Conservation (phyloP, 1,140 invertebrate species). For the Pentalonia nigronervosa region DNA sequence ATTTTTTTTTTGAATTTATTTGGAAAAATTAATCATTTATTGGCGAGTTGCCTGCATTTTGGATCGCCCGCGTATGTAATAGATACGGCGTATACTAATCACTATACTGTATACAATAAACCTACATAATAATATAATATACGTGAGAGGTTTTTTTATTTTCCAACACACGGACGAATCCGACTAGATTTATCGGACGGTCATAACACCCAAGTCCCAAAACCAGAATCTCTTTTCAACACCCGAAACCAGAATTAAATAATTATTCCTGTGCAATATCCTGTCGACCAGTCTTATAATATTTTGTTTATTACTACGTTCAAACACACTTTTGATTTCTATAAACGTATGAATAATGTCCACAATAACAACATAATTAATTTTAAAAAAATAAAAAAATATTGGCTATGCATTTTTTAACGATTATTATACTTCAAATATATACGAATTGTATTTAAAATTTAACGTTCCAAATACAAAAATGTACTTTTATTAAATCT, state of each 20-base stretch:
- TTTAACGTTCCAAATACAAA: background rate
- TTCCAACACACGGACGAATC: background rate
- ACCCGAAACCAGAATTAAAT: background rate
- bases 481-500: background rate
- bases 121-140: background rate
- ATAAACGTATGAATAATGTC: background rate
- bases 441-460: background rate
- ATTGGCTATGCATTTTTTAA: background rate
- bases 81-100: background rate
- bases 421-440: background rate
- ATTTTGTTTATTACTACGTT: background rate
- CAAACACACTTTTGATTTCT: background rate
- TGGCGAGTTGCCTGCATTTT: background rate
- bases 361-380: background rate
- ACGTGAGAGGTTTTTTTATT: background rate
- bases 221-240: background rate
- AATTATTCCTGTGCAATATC: constrained; percentile 15
- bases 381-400: background rate
- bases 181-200: background rate
- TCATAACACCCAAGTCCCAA: background rate
- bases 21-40: background rate
- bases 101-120: background rate
- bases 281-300: background rate
- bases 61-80: background rate
- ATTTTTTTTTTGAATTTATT: background rate